A percentile compares a stretch with the other conserved stretches of the same genome.
phyloP scores from a whole-genome alignment of 2,113 vertebrate species.

The Aegotheles bennettii region DNA sequence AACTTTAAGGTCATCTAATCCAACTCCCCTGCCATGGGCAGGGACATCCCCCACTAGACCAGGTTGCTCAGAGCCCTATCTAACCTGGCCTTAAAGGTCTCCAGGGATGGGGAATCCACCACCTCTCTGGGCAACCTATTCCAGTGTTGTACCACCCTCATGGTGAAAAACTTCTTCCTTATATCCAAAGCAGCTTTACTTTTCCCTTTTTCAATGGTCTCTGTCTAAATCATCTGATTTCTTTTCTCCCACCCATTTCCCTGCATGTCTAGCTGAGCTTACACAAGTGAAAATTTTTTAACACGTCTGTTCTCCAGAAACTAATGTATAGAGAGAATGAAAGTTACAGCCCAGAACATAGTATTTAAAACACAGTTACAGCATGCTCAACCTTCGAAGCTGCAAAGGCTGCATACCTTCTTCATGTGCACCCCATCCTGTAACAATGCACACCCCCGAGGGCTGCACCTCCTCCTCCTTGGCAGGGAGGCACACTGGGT shows the following conservation, averaged over 20 bases:
- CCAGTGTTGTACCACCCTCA: too few species aligned
- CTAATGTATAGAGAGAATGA: neutral
- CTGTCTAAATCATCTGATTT: neutral
- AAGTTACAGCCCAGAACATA: neutral
- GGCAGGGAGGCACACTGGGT: constrained; percentile 35
- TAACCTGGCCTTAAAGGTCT: too few species aligned
- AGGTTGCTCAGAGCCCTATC: too few species aligned
- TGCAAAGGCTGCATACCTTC: neutral
- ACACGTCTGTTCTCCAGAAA: rapidly evolving
- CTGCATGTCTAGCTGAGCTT: neutral
- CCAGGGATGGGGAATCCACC: too few species aligned
- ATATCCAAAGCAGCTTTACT: too few species aligned
- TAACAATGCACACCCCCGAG: neutral
- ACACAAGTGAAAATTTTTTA: neutral
- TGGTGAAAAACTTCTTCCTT: too few species aligned
- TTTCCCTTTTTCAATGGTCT: neutral
- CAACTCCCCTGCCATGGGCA: too few species aligned
- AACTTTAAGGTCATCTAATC: too few species aligned
- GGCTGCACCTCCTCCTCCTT: neutral
- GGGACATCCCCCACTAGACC: too few species aligned
- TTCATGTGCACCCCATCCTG: constrained; percentile 27
- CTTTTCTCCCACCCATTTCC: neutral
- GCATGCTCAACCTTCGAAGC: neutral
- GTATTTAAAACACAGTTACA: neutral
- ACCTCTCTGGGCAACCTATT: too few species aligned